These are phyloP conservation scores for Mormyrus hasselquistii DNA, from an alignment of 2,797 vertebrate species.

Conservation along the genomic window DNA sequence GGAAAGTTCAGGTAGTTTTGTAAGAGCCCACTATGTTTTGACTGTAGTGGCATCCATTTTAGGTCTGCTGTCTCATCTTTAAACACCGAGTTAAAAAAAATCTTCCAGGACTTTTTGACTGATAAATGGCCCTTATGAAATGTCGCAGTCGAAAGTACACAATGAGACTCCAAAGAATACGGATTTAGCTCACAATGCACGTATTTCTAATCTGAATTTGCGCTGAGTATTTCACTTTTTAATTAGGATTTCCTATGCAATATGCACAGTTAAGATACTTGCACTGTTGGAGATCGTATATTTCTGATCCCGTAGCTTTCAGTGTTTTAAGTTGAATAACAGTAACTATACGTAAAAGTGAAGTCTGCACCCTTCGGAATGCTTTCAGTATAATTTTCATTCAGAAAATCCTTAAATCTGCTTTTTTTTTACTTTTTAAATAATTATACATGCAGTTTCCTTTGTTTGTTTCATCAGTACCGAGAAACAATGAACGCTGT, in stretches of 20 bases:
- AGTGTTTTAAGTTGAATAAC: conserved; percentile 15
- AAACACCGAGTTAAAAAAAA: background rate
- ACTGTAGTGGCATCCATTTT: conserved; percentile 42
- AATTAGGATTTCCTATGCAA: background rate
- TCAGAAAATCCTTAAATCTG: background rate
- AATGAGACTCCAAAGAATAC: conserved; percentile 22
- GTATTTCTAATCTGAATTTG: background rate
- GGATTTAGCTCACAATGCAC: background rate
- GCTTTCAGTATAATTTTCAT: background rate
- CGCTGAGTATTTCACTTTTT: background rate
- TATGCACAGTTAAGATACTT: background rate
- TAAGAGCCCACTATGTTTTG: conserved; percentile 18
- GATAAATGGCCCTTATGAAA: background rate
- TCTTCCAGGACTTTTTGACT: conserved; percentile 5
- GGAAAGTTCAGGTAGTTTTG: conserved; percentile 38
- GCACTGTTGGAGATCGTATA: background rate
- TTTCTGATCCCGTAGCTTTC: background rate
- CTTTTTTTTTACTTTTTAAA: background rate
- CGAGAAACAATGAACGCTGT: conserved; percentile 43
- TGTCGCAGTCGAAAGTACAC: background rate
- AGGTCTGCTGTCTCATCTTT: conserved; percentile 32
- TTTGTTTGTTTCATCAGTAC: background rate
- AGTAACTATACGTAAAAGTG: background rate
- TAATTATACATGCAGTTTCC: background rate
- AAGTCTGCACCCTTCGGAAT: background rate